phyloP scores from a whole-genome alignment of 2,113 vertebrate species.

The Antennarius striatus region DNA sequence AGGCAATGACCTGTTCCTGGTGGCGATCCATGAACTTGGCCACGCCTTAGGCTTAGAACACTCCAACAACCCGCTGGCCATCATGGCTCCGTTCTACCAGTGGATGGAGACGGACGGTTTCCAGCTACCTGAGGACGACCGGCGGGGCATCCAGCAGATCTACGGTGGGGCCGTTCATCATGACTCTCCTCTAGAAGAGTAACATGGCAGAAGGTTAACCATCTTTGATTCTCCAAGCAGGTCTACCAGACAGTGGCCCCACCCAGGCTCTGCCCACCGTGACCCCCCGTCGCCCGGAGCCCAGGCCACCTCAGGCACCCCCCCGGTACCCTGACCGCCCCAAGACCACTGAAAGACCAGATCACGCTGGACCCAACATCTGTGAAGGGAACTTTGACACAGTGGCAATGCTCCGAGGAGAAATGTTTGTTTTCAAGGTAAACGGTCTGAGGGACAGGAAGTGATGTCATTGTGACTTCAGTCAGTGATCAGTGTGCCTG shows the following conservation, averaged over 20 bases:
- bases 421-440: constrained; percentile 99
- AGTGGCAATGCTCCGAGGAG: constrained; percentile 90
- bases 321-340: constrained; percentile 84
- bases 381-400: constrained; percentile 95
- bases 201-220: background rate
- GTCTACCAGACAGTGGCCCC: constrained; percentile 80
- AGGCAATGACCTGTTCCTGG: constrained; percentile 97
- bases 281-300: constrained; percentile 84
- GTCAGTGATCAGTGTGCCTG: too few relatives aligned
- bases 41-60: constrained; percentile 95
- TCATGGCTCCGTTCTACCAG: constrained; percentile 99
- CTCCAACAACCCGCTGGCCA: constrained; percentile 93
- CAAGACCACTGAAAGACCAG: constrained; percentile 83
- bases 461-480: too few relatives aligned
- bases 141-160: constrained; percentile 92
- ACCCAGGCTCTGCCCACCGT: constrained; percentile 88
- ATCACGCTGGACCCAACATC: constrained; percentile 92
- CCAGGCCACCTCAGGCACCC: constrained; percentile 79
- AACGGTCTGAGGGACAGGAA: background rate
- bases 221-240: constrained; percentile 52
- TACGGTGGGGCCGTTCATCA: constrained; percentile 81
- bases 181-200: too few relatives aligned
- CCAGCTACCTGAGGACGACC: constrained; percentile 92
- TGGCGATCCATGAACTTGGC: constrained; percentile 93
- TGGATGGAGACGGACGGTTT: constrained; percentile 98